phyloP scores from a whole-genome alignment of 92 coral and sea anemone genomes.

The Epizoanthus fatuus region DNA sequence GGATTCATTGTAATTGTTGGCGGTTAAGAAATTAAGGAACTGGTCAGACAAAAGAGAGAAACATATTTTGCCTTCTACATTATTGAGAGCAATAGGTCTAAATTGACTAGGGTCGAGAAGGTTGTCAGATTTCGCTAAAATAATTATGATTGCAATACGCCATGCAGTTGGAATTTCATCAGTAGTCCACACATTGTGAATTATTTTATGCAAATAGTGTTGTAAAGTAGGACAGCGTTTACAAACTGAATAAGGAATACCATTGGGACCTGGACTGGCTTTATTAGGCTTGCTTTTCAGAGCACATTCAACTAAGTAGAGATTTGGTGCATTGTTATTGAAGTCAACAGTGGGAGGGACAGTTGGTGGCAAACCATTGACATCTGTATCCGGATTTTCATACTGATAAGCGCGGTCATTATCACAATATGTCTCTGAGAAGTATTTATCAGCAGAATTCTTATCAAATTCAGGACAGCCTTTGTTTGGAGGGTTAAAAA shows the following conservation, averaged over 20 bases:
- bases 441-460: neutral
- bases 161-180: neutral
- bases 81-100: neutral
- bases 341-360: neutral
- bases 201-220: neutral
- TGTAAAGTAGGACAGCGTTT: neutral
- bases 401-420: neutral
- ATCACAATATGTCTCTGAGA: neutral
- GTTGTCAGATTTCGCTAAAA: neutral
- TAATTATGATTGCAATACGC: neutral
- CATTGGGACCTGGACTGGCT: conserved; percentile 17
- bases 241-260: neutral
- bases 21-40: neutral
- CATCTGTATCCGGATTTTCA: neutral
- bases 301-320: neutral
- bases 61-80: conserved; percentile 16
- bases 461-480: neutral
- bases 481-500: neutral
- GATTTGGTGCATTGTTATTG: neutral
- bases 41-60: neutral
- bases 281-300: neutral
- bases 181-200: neutral
- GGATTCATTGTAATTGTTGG: too few relatives aligned
- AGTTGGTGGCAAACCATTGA: neutral
- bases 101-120: neutral